Percentiles rank a stretch among this genome's conserved stretches.
Conservation (phyloP, 2,797 vertebrate species). For the Channa striata region DNA sequence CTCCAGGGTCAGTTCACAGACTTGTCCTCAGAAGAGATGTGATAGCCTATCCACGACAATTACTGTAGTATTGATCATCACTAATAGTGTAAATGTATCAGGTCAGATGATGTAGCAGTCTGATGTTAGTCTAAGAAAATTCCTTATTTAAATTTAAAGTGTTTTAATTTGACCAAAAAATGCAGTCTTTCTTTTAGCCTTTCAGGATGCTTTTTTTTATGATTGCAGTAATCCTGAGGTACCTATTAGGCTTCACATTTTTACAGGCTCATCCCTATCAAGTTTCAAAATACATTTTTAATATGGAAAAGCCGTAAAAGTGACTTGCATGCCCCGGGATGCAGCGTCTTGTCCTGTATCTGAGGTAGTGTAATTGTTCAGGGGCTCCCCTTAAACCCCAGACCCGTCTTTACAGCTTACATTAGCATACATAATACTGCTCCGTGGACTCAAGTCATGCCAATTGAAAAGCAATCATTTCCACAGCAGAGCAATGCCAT, state of each 20-base stretch:
- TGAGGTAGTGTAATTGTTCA: conserved; percentile 76
- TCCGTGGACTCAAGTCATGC: conserved; percentile 78
- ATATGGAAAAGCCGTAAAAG: conserved; percentile 63
- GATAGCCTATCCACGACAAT: not conserved
- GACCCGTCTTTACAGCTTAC: conserved; percentile 75
- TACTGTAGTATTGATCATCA: not conserved
- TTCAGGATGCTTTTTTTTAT: not conserved
- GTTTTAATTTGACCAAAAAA: not conserved
- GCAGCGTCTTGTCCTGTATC: conserved; percentile 50
- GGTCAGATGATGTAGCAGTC: not conserved
- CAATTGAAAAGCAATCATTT: conserved; percentile 82
- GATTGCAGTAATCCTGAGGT: not conserved
- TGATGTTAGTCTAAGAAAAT: not conserved
- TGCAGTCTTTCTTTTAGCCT: not conserved
- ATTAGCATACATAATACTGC: conserved; percentile 86
- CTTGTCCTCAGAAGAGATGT: no score
- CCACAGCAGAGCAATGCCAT: conserved; percentile 70
- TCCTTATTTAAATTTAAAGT: not conserved
- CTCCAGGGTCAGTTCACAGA: no score
- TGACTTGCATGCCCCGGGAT: conserved; percentile 37
- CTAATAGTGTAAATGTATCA: not conserved
- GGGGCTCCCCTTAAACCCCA: conserved; percentile 63
- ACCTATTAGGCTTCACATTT: conserved; percentile 22
- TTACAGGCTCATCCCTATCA: conserved; percentile 1
- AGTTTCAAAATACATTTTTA: conserved; percentile 55